A percentile compares a stretch with the other conserved stretches of the same genome.
Conservation (phyloP, 2,797 vertebrate genomes). For the Rhinogobio ventralis region DNA sequence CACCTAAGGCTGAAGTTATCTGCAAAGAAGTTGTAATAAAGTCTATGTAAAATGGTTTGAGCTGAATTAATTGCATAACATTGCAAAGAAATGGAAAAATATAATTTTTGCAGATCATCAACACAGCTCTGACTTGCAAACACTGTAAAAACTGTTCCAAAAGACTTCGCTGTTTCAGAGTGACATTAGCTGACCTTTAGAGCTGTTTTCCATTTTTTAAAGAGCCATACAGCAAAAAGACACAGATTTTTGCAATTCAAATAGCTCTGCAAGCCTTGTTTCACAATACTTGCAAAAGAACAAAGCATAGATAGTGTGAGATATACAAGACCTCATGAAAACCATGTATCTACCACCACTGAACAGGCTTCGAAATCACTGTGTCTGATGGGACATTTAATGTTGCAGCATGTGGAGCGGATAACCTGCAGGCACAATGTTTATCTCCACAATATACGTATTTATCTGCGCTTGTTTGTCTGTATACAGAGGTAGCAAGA, state of each 20-base stretch:
- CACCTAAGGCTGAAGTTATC: background rate
- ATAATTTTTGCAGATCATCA: background rate
- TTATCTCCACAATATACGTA: constrained; percentile 9
- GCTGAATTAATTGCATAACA: background rate
- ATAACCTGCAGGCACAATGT: constrained; percentile 29
- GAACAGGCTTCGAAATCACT: background rate
- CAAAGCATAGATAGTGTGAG: background rate
- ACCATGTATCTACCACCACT: background rate
- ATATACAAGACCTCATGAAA: background rate
- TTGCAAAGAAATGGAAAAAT: background rate
- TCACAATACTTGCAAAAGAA: background rate
- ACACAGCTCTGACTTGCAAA: background rate
- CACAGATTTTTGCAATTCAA: background rate
- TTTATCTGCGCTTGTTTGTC: constrained; percentile 34
- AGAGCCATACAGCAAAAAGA: background rate
- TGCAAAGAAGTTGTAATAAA: background rate
- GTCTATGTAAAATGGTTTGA: background rate
- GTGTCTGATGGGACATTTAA: background rate
- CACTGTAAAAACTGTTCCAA: background rate
- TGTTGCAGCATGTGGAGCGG: background rate
- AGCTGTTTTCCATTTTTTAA: background rate
- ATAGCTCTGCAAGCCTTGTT: background rate
- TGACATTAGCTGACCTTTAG: constrained; percentile 22
- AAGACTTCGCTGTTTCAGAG: background rate
- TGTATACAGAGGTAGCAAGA: constrained; percentile 42